These are phyloP conservation scores for Cataglyphis livida DNA, from an alignment of 2,888 invertebrate genomes.

Conservation along the genomic window DNA sequence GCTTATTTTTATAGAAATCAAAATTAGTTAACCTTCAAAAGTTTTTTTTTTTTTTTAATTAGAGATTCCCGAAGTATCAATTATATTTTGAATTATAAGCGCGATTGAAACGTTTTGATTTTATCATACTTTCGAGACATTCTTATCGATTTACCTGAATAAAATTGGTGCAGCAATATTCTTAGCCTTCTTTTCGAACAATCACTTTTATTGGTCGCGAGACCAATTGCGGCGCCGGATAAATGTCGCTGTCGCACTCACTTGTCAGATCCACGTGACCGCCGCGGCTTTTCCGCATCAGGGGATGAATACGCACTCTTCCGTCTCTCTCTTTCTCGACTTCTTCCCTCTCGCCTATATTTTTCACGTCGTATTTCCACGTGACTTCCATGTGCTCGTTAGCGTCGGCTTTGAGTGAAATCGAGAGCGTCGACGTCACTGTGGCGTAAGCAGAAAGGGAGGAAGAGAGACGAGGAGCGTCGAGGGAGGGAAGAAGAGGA, in stretches of 20 bases:
- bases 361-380: constrained; percentile 79
- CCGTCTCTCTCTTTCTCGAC: background rate
- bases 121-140: background rate
- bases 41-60: background rate
- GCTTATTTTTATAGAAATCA: background rate
- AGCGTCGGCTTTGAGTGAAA: constrained; percentile 85
- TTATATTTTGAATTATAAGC: background rate
- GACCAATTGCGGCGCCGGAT: constrained; percentile 38
- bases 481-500: constrained; percentile 43
- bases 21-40: background rate
- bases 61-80: background rate
- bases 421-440: constrained; percentile 82
- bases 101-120: background rate
- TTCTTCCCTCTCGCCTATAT: constrained; percentile 32
- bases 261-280: constrained; percentile 81
- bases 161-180: constrained; percentile 5
- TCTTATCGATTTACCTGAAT: background rate
- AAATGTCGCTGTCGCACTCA: constrained; percentile 64
- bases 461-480: constrained; percentile 44
- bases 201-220: constrained; percentile 55
- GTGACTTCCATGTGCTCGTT: constrained; percentile 85
- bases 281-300: constrained; percentile 66
- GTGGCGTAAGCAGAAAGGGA: constrained; percentile 66
- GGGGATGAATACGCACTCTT: constrained; percentile 43
- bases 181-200: background rate